Percentiles rank a stretch among this genome's conserved stretches.
phyloP scores from a whole-genome alignment of 2,113 vertebrate species.

The Lagopus muta region DNA sequence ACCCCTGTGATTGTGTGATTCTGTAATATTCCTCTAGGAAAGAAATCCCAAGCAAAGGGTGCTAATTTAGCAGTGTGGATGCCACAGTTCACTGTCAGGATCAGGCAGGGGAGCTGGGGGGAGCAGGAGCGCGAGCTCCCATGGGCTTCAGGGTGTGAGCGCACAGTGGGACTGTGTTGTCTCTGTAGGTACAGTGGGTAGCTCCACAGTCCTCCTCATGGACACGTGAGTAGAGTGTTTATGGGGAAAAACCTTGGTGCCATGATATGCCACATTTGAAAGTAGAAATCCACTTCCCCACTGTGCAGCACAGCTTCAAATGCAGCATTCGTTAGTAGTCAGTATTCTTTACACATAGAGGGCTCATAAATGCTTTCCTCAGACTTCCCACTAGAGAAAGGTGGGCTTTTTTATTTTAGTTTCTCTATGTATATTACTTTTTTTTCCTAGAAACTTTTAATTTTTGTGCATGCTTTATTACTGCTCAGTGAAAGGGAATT shows the following conservation, averaged over 20 bases:
- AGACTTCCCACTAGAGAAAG: not conserved
- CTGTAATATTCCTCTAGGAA: not conserved
- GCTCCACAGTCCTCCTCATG: not conserved
- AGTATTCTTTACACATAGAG: not conserved
- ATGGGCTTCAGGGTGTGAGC: not conserved
- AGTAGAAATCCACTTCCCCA: fast-evolving
- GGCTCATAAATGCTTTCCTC: constrained; percentile 2
- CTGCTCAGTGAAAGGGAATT: constrained; percentile 20
- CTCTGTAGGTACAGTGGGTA: fast-evolving
- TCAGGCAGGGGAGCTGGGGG: too few species aligned
- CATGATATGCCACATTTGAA: fast-evolving
- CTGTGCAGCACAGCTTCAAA: not conserved
- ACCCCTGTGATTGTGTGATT: too few species aligned
- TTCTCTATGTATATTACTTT: not conserved
- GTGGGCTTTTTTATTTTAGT: constrained; percentile 25
- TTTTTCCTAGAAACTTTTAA: constrained; percentile 18
- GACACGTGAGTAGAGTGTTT: not conserved
- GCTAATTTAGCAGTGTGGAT: not conserved
- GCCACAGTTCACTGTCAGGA: fast-evolving
- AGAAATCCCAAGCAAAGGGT: not conserved
- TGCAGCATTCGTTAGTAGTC: not conserved
- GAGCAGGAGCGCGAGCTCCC: not conserved
- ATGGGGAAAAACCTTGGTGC: fast-evolving
- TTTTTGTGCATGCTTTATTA: constrained; percentile 36
- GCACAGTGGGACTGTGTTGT: fast-evolving